These are phyloP conservation scores for Morone chrysops DNA, from an alignment of 2,113 vertebrate species.

Conservation along the genomic window DNA sequence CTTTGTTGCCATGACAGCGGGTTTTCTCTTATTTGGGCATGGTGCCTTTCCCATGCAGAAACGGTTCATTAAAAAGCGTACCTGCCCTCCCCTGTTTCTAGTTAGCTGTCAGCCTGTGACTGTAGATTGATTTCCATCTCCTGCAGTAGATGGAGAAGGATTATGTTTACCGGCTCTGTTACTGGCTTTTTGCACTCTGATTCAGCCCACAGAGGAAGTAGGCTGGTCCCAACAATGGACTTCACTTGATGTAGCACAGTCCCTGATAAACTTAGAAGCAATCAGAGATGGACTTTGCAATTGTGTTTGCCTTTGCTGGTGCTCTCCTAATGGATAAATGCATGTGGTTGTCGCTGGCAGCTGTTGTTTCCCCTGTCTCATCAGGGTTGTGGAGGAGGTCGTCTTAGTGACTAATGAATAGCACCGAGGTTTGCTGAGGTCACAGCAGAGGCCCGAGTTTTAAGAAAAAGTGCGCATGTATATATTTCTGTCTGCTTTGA, in stretches of 20 bases:
- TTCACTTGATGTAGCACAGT: constrained; percentile 32
- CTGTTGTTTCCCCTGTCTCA: constrained; percentile 69
- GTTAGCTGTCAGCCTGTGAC: constrained; percentile 60
- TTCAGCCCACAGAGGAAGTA: constrained; percentile 55
- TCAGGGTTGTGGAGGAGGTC: constrained; percentile 66
- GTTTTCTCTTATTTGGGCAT: constrained; percentile 60
- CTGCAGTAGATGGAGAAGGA: constrained; percentile 56
- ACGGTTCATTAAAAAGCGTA: constrained; percentile 74
- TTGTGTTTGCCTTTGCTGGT: constrained; percentile 53
- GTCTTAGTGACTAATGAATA: constrained; percentile 60
- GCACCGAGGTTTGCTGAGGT: constrained; percentile 55
- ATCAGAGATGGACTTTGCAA: constrained; percentile 53
- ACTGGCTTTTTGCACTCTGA: constrained; percentile 36
- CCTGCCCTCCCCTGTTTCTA: constrained; percentile 61
- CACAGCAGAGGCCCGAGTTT: constrained; percentile 30
- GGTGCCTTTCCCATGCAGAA: constrained; percentile 64
- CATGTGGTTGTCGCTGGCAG: constrained; percentile 65
- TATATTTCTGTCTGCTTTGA: constrained; percentile 23
- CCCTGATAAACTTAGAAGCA: constrained; percentile 33
- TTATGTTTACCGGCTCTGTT: constrained; percentile 42
- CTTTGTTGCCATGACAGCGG: constrained; percentile 83
- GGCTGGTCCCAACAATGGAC: constrained; percentile 45
- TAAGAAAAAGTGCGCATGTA: not conserved
- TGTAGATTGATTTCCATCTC: constrained; percentile 65
- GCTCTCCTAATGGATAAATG: constrained; percentile 67